A percentile compares a stretch with the other conserved stretches of the same genome.
Evolutionary conservation across 2,113 vertebrate species (phyloP).

Genomic region (Barbus barbus): DNA sequence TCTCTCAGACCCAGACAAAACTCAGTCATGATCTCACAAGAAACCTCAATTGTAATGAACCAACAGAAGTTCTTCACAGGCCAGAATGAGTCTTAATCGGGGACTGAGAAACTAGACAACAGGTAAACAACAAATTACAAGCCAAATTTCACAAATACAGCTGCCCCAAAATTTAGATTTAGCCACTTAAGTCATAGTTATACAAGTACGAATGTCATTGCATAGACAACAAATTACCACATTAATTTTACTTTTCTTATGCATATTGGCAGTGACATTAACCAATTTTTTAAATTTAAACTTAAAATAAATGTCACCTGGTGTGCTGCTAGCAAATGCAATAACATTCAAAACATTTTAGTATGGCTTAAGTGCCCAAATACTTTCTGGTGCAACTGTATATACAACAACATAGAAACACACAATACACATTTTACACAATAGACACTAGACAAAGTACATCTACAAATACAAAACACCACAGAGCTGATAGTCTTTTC

Average conservation of each 20-base stretch:
- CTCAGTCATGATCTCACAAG: neutral
- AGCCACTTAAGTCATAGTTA: neutral
- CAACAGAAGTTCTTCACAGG: neutral
- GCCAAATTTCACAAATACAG: neutral
- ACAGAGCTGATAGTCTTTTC: conserved; percentile 57
- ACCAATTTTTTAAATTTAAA: neutral
- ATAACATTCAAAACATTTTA: neutral
- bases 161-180: neutral
- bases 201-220: neutral
- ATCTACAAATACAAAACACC: conserved; percentile 24
- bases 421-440: conserved; percentile 2
- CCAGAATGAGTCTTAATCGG: conserved; percentile 5
- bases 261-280: no score
- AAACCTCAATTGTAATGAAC: neutral
- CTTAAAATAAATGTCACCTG: neutral
- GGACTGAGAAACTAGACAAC: conserved; percentile 4
- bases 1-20: neutral
- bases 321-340: neutral
- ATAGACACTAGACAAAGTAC: conserved; percentile 10
- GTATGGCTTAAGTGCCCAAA: neutral
- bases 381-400: neutral
- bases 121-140: neutral
- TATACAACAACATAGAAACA: neutral
- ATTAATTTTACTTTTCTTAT: no score
- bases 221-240: neutral